Evolutionary conservation across 92 coral and sea anemone genomes (phyloP).

Genomic region (Nematostella vectensis): DNA sequence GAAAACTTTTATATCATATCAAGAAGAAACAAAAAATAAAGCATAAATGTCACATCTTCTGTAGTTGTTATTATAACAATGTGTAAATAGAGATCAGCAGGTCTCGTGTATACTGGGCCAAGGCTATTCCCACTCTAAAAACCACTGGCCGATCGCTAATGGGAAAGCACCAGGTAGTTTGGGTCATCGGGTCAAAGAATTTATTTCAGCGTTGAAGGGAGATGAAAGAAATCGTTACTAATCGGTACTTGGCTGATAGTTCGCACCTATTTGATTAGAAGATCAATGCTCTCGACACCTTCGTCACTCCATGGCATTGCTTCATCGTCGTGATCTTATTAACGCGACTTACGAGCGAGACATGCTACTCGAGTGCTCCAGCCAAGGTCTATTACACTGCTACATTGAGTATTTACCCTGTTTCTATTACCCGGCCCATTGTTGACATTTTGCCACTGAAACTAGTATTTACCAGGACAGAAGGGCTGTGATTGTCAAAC

Average conservation of each 20-base stretch:
- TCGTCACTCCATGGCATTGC: not conserved
- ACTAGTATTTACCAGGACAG: too few relatives aligned
- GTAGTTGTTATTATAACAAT: conserved; percentile 12
- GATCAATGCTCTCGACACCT: conserved; percentile 4
- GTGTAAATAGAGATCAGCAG: not conserved
- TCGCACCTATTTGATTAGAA: not conserved
- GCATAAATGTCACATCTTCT: conserved; percentile 12
- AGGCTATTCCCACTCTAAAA: not conserved
- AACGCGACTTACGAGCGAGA: too few relatives aligned
- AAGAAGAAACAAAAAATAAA: conserved; percentile 23
- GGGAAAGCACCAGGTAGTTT: conserved; percentile 12
- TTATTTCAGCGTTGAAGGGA: conserved; percentile 9
- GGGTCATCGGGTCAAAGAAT: conserved; percentile 60
- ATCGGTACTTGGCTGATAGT: not conserved
- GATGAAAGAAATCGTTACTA: conserved; percentile 8
- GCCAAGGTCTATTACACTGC: conserved; percentile 14
- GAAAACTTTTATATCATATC: conserved; percentile 9
- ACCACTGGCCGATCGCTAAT: conserved; percentile 20
- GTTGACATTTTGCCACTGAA: conserved; percentile 35
- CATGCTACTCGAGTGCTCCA: conserved; percentile 20
- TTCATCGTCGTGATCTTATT: not conserved
- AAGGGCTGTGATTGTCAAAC: too few relatives aligned
- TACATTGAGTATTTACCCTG: conserved; percentile 14
- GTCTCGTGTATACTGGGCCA: not conserved
- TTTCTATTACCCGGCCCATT: conserved; percentile 37